Conservation (phyloP, 2,113 vertebrate species). For the Syrrhaptes paradoxus region DNA sequence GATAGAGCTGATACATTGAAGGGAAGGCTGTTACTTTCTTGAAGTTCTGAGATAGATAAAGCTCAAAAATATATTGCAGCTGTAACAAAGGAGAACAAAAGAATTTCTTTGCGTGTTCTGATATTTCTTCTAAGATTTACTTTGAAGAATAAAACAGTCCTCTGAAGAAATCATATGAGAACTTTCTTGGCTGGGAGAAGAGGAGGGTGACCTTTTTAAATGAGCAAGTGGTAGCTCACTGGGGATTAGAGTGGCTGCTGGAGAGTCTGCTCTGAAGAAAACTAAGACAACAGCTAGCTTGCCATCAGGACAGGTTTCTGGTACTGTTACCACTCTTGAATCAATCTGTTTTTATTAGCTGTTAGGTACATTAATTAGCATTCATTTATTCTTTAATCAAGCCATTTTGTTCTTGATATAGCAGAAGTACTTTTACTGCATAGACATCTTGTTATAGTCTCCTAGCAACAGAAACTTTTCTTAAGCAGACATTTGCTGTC, state of each 20-base stretch:
- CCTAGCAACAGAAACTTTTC: slow-evolving; percentile 34
- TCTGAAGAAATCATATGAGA: background rate
- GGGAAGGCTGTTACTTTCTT: background rate
- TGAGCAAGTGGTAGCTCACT: background rate
- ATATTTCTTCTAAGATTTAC: background rate
- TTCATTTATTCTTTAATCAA: background rate
- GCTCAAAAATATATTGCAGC: background rate
- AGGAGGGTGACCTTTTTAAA: background rate
- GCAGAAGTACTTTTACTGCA: background rate
- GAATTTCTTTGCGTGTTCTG: background rate
- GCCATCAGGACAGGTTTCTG: background rate
- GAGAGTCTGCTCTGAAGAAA: background rate
- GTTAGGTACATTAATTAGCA: background rate
- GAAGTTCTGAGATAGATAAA: background rate
- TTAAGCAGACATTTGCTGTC: slow-evolving; percentile 21
- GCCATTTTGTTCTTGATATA: background rate
- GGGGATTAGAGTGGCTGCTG: background rate
- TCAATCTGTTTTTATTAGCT: background rate
- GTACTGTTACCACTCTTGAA: background rate
- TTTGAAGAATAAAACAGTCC: background rate
- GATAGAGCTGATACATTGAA: background rate
- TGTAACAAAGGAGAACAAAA: background rate
- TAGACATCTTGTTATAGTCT: background rate
- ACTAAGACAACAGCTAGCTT: background rate
- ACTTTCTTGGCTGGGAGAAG: background rate